Percentiles rank a stretch among this genome's conserved stretches.
Evolutionary conservation across 2,797 vertebrate species (phyloP).

Genomic region (Vireo griseus): DNA sequence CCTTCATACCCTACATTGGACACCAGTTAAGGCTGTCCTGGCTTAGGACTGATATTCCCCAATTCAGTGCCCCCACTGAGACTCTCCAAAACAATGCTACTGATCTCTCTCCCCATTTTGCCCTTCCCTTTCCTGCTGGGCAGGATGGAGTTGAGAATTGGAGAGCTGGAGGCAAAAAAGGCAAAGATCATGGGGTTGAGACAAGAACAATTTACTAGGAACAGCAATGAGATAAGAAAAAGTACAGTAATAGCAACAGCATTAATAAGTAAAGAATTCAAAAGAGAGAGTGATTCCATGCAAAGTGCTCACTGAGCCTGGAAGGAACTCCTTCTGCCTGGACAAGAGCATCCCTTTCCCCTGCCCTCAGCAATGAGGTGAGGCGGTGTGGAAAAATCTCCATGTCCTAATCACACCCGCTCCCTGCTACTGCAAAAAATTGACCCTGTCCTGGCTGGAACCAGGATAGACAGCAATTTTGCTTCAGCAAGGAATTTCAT

Average conservation of each 20-base stretch:
- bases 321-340: neutral
- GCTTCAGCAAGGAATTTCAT: neutral
- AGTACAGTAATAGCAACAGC: neutral
- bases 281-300: neutral
- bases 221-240: neutral
- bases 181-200: neutral
- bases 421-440: neutral
- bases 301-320: neutral
- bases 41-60: neutral
- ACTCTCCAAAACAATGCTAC: neutral
- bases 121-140: neutral
- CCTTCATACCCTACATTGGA: neutral
- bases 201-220: neutral
- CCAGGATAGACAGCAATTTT: neutral
- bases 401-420: neutral
- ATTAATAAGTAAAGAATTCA: neutral
- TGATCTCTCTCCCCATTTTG: fast-evolving
- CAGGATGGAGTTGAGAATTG: neutral
- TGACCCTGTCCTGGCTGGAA: neutral
- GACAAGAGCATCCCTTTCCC: neutral
- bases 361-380: neutral
- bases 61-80: neutral
- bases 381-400: neutral
- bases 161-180: neutral
- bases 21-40: neutral